These are phyloP conservation scores for Ailuropoda melanoleuca DNA, from an alignment of 2,113 vertebrate species.

Conservation along the genomic window DNA sequence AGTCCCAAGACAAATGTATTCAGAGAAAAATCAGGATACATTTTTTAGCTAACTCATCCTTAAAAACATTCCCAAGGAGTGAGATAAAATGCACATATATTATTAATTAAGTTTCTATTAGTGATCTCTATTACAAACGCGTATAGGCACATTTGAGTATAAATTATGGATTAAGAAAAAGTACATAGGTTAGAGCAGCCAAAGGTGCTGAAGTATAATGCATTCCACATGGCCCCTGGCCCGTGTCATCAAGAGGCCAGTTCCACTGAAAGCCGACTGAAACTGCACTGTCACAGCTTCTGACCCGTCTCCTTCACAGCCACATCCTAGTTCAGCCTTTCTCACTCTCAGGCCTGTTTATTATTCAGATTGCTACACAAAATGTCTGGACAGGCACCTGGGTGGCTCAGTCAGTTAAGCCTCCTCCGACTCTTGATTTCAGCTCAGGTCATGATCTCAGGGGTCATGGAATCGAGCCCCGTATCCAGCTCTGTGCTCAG, in stretches of 20 bases:
- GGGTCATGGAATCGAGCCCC: neutral
- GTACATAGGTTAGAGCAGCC: neutral
- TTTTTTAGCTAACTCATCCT: neutral
- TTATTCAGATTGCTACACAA: neutral
- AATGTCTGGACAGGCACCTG: neutral
- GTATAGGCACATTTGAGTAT: neutral
- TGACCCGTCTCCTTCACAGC: neutral
- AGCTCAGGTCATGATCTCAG: neutral
- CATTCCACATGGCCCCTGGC: fast-evolving
- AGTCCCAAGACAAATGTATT: neutral
- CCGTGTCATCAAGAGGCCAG: neutral
- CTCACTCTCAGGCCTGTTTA: neutral
- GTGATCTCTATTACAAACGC: neutral
- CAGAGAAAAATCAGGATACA: constrained; percentile 11
- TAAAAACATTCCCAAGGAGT: constrained; percentile 2
- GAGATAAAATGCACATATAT: neutral
- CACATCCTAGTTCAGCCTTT: neutral
- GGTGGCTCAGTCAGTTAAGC: neutral
- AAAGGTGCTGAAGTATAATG: neutral
- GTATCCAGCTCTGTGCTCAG: neutral
- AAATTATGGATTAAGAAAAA: neutral
- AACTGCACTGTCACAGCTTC: neutral
- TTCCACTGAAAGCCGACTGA: neutral
- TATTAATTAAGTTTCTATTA: constrained; percentile 22
- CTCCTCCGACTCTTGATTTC: neutral